phyloP scores from a whole-genome alignment of 1,140 invertebrate species.

The Drosophila arawakana region DNA sequence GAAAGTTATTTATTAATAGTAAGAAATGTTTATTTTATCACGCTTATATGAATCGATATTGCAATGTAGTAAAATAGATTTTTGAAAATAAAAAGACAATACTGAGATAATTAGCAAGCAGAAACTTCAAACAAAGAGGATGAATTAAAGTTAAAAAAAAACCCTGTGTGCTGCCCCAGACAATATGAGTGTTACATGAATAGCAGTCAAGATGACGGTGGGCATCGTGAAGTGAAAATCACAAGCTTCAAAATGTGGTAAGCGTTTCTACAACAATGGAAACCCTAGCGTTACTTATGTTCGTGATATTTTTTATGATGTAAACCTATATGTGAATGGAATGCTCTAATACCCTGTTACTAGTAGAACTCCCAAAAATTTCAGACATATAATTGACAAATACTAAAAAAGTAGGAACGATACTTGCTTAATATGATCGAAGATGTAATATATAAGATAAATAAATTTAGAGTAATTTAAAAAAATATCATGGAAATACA shows the following conservation, averaged over 20 bases:
- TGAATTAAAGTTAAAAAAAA: background rate
- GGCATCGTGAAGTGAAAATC: constrained; percentile 36
- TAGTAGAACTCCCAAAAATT: too few species aligned
- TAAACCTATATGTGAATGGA: background rate
- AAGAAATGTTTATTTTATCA: background rate
- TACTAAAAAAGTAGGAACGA: too few species aligned
- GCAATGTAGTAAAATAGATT: background rate
- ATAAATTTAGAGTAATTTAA: too few species aligned
- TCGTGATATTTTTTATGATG: background rate
- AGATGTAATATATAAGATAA: too few species aligned
- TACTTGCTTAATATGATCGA: too few species aligned
- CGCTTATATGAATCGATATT: background rate
- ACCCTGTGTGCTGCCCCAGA: background rate
- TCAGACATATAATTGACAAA: too few species aligned
- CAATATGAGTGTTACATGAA: background rate
- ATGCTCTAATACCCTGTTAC: background rate
- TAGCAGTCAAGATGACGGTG: background rate
- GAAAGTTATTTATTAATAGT: background rate
- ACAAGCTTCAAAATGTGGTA: constrained; percentile 10
- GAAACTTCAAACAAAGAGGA: background rate
- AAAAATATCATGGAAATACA: too few species aligned
- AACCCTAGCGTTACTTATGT: constrained; percentile 36
- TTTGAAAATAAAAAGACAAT: background rate
- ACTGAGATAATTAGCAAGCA: background rate
- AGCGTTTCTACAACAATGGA: constrained; percentile 33